Conservation (phyloP, 2,113 vertebrate genomes). For the Thunnus thynnus region DNA sequence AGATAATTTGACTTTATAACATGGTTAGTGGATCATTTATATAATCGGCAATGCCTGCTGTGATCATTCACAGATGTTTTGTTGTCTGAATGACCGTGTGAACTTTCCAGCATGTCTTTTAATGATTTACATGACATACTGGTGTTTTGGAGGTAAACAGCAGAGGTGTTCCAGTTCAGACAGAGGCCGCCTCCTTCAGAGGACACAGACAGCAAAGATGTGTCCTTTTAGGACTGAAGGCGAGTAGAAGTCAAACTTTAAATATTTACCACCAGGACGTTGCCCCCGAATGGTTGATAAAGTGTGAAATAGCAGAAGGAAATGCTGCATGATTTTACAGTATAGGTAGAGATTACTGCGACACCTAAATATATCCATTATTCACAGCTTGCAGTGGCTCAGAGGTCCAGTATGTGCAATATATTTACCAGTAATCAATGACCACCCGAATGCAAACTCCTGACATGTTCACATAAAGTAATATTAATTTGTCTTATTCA, state of each 20-base stretch:
- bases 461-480: neutral
- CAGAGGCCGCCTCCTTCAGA: constrained; percentile 7
- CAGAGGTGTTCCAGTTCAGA: neutral
- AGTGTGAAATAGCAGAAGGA: neutral
- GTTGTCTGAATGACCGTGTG: neutral
- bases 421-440: too few species aligned
- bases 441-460: too few species aligned
- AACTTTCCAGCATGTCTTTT: constrained; percentile 43
- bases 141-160: constrained; percentile 56
- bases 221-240: neutral
- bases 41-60: neutral
- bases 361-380: neutral
- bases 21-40: neutral
- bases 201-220: neutral
- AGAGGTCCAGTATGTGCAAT: too few species aligned
- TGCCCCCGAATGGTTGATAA: neutral
- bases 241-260: neutral
- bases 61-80: constrained; percentile 16
- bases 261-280: neutral
- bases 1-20: constrained; percentile 18
- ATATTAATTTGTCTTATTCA: constrained; percentile 12
- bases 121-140: constrained; percentile 49
- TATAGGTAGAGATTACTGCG: neutral
- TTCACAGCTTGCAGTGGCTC: too few species aligned
- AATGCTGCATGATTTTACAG: neutral